phyloP scores from a whole-genome alignment of 2,113 vertebrate species.

The Puffinus mauretanicus region DNA sequence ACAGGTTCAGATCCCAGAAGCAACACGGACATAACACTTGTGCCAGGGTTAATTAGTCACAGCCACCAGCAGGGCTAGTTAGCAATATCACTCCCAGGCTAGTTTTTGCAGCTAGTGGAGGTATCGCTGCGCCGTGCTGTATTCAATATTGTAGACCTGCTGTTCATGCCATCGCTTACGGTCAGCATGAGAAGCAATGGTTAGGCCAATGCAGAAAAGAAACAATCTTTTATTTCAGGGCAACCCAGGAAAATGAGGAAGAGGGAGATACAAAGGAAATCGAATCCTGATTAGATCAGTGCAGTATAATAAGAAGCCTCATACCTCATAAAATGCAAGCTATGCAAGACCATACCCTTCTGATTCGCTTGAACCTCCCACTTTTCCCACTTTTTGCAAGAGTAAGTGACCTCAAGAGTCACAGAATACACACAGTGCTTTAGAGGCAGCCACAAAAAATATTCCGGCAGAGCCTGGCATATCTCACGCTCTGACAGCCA shows the following conservation, averaged over 20 bases:
- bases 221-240: not conserved
- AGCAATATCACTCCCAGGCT: not conserved
- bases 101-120: not conserved
- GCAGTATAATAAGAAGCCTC: not conserved
- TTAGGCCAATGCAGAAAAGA: not conserved
- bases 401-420: not conserved
- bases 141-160: too few species aligned
- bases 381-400: not conserved
- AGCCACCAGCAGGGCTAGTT: not conserved
- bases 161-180: not conserved
- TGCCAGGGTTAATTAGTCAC: not conserved
- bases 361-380: not conserved
- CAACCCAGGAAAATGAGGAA: not conserved
- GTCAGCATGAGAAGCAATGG: not conserved
- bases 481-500: not conserved
- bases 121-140: rapidly evolving
- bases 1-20: not conserved
- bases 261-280: not conserved
- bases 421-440: not conserved
- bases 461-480: not conserved
- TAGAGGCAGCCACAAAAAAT: not conserved
- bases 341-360: not conserved
- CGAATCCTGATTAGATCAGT: not conserved
- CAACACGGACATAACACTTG: rapidly evolving
- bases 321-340: not conserved